Evolutionary conservation across 2,888 invertebrate species (phyloP), one percentile per base, ranked within the genome.

Genomic region (Ophion obscuratus): DNA sequence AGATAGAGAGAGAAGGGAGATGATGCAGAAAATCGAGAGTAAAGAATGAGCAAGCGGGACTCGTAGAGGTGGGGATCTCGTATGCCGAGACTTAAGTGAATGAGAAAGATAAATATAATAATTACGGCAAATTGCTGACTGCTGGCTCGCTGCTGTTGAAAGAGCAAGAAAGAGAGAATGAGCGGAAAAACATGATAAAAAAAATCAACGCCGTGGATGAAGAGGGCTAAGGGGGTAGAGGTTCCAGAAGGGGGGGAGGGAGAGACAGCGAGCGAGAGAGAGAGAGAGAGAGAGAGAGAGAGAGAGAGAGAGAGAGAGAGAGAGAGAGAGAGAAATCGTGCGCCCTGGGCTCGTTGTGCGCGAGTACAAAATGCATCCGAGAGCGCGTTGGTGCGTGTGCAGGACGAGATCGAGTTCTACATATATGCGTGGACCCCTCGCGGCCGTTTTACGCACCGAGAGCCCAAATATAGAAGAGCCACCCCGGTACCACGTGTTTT

Each of bases 71-170:
- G 80, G 87, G 78, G 83, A 74, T 67, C 44, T 81, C 53, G 53
- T 74, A 81, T 67, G 84, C 83, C 66, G 84, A 85, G 89, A 87
- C 89, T 91, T 92, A 91, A 93, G 92, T 92, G 92, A 93, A 92
- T 92, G 92, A 92, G 92, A 92, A 92, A 91, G 93, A 92, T 93
- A 92, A 93, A 93, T 90, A 92, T 89, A 92, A 91, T 91, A 90
- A 92, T 91, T 91, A 91, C 89, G 88, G 88, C 86, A 90, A 90
- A 91, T 90, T 89, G 89, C 88, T 85, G 89, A 85, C 83, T 86
- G 87, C 83, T 85, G 83, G 79, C 83, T 80, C 81, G 81, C 80
- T 80, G 81, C 80, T 73, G 85, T 85, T 84, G 81, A 74, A 71
- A 83, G 82, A 81, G 83, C 61, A 80, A 82, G 79, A 84, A 66